Evolutionary conservation across 2,888 invertebrate species (phyloP).

Genomic region (Polyploca ridens): DNA sequence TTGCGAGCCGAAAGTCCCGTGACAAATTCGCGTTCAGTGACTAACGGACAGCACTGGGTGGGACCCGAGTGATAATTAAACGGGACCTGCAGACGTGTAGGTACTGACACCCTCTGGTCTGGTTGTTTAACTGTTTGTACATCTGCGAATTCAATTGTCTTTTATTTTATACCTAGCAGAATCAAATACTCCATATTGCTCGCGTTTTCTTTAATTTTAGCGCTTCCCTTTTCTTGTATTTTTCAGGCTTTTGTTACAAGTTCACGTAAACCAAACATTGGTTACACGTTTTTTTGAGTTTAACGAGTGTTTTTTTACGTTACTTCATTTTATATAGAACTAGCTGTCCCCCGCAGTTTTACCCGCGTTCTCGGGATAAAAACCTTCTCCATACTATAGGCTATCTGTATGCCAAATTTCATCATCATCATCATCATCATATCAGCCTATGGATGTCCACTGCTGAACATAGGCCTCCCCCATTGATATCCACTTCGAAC

Average conservation of each 20-base stretch:
- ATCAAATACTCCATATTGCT: neutral
- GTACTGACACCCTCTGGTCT: slow-evolving; percentile 34
- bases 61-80: slow-evolving; percentile 38
- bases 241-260: neutral
- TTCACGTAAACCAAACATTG: too few species aligned
- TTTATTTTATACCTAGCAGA: neutral
- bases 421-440: too few species aligned
- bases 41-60: slow-evolving; percentile 39
- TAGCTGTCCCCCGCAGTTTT: too few species aligned
- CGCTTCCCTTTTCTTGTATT: neutral
- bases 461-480: too few species aligned
- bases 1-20: slow-evolving; percentile 39
- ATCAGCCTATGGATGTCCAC: too few species aligned
- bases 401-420: too few species aligned
- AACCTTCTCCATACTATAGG: too few species aligned
- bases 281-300: neutral
- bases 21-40: slow-evolving; percentile 47
- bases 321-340: too few species aligned
- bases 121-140: slow-evolving; percentile 12
- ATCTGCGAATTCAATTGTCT: slow-evolving; percentile 1
- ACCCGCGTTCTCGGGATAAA: too few species aligned
- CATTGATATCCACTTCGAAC: too few species aligned
- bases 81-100: slow-evolving; percentile 39
- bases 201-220: neutral
- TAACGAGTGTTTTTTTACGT: neutral